Evolutionary conservation across 2,797 vertebrate species (phyloP), one percentile per base, ranked within the genome.

Genomic region (Hydrolagus colliei): DNA sequence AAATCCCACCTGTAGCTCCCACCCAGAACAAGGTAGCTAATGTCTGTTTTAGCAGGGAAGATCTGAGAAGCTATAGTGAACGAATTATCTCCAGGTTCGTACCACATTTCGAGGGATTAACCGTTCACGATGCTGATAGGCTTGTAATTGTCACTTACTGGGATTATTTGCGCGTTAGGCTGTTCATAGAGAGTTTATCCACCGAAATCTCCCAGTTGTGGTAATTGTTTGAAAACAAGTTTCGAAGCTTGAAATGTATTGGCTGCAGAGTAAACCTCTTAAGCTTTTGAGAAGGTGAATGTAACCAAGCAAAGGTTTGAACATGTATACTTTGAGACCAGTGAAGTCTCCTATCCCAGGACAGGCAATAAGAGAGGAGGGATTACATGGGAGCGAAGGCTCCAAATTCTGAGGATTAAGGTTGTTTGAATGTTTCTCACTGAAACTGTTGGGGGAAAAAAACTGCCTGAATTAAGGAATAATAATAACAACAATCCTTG

Each of bases 221-320:
- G 77, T 52, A 76, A 59, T 18, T 20, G 41, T 76, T 27, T 27
- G 27, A 27, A 27, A 59, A 79, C 32, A 79, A 27, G 61, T 65
- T 52, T 79, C 10, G 32, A 79, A 79, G n/a, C 77, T 79, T 79
- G 63, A 79, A 79, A 79, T 52, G 27, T 12, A 79, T 14, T 52
- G 41, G 41, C 41, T 6, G 41, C 41, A 52, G 2, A 52, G 6
- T 52, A 52, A 52, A 52, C 41, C 41, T 52, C 6, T 52, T 52
- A 52, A 52, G 41, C 41, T 52, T 52, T 52, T 52, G 41, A 52
- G 41, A 52, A 52, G 41, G 41, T 27, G 27, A 27, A 52, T 52
- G 6, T 52, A 52, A 52, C 41, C 41, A 52, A 52, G 41, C 41
- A 3, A 52, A 52, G 41, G 41, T 52, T 52, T 52, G 2, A 52